Conservation (phyloP, 2,888 invertebrate species). For the Nezara viridula region DNA sequence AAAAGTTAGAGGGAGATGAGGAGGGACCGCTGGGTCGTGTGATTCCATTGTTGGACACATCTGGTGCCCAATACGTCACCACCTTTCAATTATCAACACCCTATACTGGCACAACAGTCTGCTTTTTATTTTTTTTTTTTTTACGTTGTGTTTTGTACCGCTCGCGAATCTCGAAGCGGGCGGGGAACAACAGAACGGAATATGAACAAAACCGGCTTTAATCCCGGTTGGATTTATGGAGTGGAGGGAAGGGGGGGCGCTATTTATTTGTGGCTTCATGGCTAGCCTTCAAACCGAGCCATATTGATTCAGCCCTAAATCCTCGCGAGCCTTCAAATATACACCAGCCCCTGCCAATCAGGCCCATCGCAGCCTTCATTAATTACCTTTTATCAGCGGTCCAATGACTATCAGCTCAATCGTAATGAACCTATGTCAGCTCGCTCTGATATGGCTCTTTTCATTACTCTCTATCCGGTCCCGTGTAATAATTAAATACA, state of each 20-base stretch:
- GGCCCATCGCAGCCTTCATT: neutral
- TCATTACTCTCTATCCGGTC: neutral
- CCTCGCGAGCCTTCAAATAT: constrained; percentile 34
- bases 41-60: constrained; percentile 55
- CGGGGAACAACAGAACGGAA: neutral
- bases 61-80: constrained; percentile 59
- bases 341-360: constrained; percentile 34
- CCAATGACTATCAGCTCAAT: neutral
- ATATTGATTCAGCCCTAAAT: constrained; percentile 57
- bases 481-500: neutral
- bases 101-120: constrained; percentile 54
- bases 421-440: constrained; percentile 37
- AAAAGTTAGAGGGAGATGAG: neutral
- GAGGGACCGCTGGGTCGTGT: constrained; percentile 33
- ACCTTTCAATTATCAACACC: constrained; percentile 58
- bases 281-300: constrained; percentile 57
- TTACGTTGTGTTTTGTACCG: neutral
- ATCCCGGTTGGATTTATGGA: constrained; percentile 57
- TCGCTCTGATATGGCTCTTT: constrained; percentile 22
- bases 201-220: constrained; percentile 56
- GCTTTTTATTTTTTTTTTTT: constrained; percentile 51
- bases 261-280: constrained; percentile 60
- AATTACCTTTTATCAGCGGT: constrained; percentile 14
- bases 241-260: constrained; percentile 8
- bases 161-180: constrained; percentile 27